Base-by-base conservation (phyloP, 1,140 invertebrate species). In the Xylocopa sonorina region DNA sequence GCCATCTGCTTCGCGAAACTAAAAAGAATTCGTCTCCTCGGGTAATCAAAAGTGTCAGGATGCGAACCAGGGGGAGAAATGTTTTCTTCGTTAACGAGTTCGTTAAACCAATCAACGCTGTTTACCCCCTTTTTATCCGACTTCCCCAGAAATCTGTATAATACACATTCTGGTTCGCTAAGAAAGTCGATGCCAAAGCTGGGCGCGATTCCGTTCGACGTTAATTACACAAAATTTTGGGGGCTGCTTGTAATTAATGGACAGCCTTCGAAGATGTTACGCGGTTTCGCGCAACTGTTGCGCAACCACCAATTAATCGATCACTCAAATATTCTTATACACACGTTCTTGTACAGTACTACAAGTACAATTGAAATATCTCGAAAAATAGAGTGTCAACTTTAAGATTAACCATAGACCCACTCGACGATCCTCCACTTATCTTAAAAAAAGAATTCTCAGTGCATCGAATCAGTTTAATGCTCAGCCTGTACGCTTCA, bases 1-100 rank as follows among this genome's bases (percentile, higher is more conserved):
- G 75, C 79, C 71, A 75, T 82, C 83, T 51, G 38, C 63, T 69
- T 75, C 58, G 71, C 75, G 73, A 75, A 77, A 74, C 51, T 74
- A 85, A 85, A 85, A 85, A 86, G 75, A 71, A 86, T 75, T 78
- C 80, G 74, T 75, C 69, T 76, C 68, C 57, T 67, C 66, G 41
- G 58, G 64, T 85, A 81, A 78, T 81, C 73, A 85, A 85, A 76
- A 85, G 75, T 80, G 74, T 83, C 81, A 79, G 63, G 60, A 79
- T 67, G 62, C 76, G 57, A 74, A 48, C 27, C 16, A 64, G 29
- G 41, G 32, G 24, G 24, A 68, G n/a, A 62, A 78, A 80, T 80
- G 71, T 79, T 83, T 83, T 71, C 69, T 72, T 80, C 76, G 77
- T 79, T 73, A 80, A 83, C 81, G 66, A 84, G 71, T 84, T 84